A percentile compares a stretch with the other conserved stretches of the same genome.
Conservation (phyloP, 2,113 vertebrate species). For the Pandion haliaetus region DNA sequence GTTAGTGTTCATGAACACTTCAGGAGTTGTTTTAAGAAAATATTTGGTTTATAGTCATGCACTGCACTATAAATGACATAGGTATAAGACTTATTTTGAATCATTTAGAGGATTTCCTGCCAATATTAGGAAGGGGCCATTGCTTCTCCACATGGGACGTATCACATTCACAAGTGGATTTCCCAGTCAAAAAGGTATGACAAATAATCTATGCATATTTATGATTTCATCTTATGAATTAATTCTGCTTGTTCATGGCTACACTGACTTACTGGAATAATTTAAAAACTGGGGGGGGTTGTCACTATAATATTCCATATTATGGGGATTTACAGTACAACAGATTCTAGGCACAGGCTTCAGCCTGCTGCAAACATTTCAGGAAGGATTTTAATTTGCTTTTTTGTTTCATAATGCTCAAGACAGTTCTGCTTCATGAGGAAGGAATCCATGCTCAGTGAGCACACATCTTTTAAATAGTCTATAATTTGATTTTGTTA, state of each 20-base stretch:
- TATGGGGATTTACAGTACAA: not conserved
- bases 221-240: not conserved
- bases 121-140: not conserved
- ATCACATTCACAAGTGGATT: not conserved
- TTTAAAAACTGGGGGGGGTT: not conserved
- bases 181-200: not conserved
- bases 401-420: not conserved
- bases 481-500: not conserved
- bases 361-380: not conserved
- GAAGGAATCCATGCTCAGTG: not conserved
- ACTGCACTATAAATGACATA: not conserved
- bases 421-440: not conserved
- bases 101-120: not conserved
- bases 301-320: not conserved
- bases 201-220: not conserved
- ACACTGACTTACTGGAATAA: not conserved
- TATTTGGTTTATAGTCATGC: not conserved
- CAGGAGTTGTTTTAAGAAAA: not conserved
- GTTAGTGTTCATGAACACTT: not conserved
- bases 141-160: not conserved
- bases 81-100: not conserved
- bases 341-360: not conserved
- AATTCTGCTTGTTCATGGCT: not conserved
- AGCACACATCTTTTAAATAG: not conserved
- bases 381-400: not conserved